Conservation (phyloP, 2,888 invertebrate species). For the Piscicola geometra region DNA sequence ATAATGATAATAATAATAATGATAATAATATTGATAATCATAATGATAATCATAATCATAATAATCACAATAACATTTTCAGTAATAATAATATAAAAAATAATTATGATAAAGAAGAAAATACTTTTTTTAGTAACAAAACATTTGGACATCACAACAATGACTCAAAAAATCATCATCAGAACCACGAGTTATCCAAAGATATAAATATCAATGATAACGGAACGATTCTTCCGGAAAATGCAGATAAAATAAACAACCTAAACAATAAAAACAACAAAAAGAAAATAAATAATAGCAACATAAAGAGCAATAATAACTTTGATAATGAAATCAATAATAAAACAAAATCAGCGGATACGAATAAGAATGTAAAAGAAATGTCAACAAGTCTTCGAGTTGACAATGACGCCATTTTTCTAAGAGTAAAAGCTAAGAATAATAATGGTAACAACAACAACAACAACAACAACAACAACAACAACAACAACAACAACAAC, state of each 20-base stretch:
- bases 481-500: background rate
- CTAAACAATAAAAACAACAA: background rate
- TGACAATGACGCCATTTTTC: background rate
- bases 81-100: too few species aligned
- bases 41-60: too few species aligned
- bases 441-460: background rate
- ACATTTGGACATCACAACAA: too few species aligned
- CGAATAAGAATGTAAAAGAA: background rate
- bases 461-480: background rate
- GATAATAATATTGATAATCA: too few species aligned
- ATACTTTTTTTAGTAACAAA: too few species aligned
- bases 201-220: conserved; percentile 10
- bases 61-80: too few species aligned
- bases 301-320: background rate
- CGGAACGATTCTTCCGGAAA: background rate
- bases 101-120: too few species aligned
- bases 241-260: background rate
- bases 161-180: background rate
- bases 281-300: background rate
- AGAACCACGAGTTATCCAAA: background rate
- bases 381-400: background rate
- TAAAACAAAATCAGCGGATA: background rate
- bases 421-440: background rate
- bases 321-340: background rate
- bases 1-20: too few species aligned